These are phyloP conservation scores for Sphecodes monilicornis DNA, from an alignment of 2,888 invertebrate species.

Conservation along the genomic window DNA sequence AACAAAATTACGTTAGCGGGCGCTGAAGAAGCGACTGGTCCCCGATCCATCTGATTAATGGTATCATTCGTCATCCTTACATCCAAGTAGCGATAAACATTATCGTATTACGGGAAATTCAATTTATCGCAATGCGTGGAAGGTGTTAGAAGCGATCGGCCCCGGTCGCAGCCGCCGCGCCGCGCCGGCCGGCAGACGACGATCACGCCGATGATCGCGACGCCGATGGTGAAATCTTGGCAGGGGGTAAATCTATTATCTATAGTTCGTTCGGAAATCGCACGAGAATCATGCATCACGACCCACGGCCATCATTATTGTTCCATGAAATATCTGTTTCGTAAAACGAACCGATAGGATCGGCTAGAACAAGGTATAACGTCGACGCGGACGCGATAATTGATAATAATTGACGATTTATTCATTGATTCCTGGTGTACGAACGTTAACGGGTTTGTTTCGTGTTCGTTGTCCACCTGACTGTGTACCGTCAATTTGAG, in stretches of 20 bases:
- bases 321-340: slow-evolving; percentile 53
- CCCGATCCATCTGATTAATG: slow-evolving; percentile 67
- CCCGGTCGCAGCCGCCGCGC: background rate
- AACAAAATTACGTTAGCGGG: slow-evolving; percentile 61
- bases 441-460: slow-evolving; percentile 6
- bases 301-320: slow-evolving; percentile 48
- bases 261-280: slow-evolving; percentile 60
- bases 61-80: slow-evolving; percentile 67
- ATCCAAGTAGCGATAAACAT: slow-evolving; percentile 64
- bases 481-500: slow-evolving; percentile 1
- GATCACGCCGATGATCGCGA: slow-evolving; percentile 38
- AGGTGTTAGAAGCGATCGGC: slow-evolving; percentile 42
- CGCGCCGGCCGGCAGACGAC: slow-evolving; percentile 6
- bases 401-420: slow-evolving; percentile 60
- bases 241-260: slow-evolving; percentile 68
- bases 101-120: slow-evolving; percentile 70
- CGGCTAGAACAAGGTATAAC: slow-evolving; percentile 23
- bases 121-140: slow-evolving; percentile 63
- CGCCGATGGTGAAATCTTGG: slow-evolving; percentile 63
- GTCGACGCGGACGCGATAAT: slow-evolving; percentile 44
- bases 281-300: slow-evolving; percentile 56
- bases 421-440: slow-evolving; percentile 20
- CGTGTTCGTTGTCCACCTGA: background rate
- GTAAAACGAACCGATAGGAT: slow-evolving; percentile 46
- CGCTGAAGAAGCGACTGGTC: slow-evolving; percentile 23